Evolutionary conservation across 2,888 invertebrate genomes (phyloP), one percentile per base, ranked within the genome.

Genomic region (Synergus gifuensis): DNA sequence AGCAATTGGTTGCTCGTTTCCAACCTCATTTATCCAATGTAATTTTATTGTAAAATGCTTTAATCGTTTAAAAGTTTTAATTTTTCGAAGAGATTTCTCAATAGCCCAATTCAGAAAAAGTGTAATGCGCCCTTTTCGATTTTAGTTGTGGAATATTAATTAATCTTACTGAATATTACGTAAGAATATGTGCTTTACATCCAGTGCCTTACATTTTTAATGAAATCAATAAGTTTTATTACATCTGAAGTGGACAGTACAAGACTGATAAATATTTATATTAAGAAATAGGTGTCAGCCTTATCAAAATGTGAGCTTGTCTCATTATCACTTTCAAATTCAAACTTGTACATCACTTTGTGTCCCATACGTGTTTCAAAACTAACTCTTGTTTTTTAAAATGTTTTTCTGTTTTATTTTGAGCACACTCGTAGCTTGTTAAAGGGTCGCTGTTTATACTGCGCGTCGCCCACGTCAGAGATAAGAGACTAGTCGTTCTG

Each of bases 401-500:
- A 54, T 2, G 16, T 14, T n/a, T 16, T 73, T 54, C 12, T 54
- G 1, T 7, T 40, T 54, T 36, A 54, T 54, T 49, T 14, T 46
- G 14, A 73, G 36, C 73, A 73, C n/a, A 54, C 54, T 73, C 28
- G 73, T 73, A 49, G 54, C 73, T 73, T 73, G 73, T 73, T 73
- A 73, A 73, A 69, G 69, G 69, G 69, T 69, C 28, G 69, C 44
- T 69, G 69, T 69, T 69, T 69, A 73, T 73, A 73, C 54, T 49
- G 49, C 28, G 49, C 73, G 11, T 73, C 73, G 73, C 73, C 73
- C 73, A 73, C 73, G 73, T 73, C 73, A 73, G n/a, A 73, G 73
- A 73, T 73, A 73, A 73, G 73, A 73, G 54, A 73, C 73, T 73
- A 73, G 69, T 54, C 49, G 73, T 73, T 73, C 54, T 73, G 73